These are phyloP conservation scores for Barbus barbus DNA, from an alignment of 2,113 vertebrate genomes.

Conservation along the genomic window DNA sequence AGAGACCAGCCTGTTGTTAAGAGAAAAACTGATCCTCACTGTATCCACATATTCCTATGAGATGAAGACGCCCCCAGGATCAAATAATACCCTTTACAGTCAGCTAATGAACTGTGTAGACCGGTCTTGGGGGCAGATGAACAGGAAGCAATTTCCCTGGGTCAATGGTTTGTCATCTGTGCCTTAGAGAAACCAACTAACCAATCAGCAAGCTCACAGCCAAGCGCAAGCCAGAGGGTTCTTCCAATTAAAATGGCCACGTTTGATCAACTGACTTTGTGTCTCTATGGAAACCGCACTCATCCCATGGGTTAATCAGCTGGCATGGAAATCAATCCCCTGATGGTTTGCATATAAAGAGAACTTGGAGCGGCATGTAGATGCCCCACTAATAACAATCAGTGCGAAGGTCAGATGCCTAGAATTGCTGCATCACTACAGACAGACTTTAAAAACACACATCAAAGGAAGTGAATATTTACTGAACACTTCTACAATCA, in stretches of 20 bases:
- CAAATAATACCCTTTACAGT: slow-evolving; percentile 21
- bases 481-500: neutral
- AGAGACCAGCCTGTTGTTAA: neutral
- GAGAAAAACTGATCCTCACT: neutral
- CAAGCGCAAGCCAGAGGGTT: neutral
- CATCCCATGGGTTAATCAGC: slow-evolving; percentile 44
- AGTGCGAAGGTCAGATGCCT: neutral
- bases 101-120: slow-evolving; percentile 44
- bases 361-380: neutral
- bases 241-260: slow-evolving; percentile 30
- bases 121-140: slow-evolving; percentile 26
- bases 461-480: slow-evolving; percentile 33
- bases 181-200: slow-evolving; percentile 16
- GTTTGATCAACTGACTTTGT: slow-evolving; percentile 23
- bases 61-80: neutral
- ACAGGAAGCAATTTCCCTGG: slow-evolving; percentile 22
- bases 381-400: neutral
- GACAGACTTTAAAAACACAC: neutral
- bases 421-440: neutral
- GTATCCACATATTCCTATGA: neutral
- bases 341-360: slow-evolving; percentile 21
- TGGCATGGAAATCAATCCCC: slow-evolving; percentile 34
- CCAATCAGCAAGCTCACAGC: slow-evolving; percentile 38
- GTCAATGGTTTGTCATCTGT: slow-evolving; percentile 19
- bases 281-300: slow-evolving; percentile 43